A percentile compares a stretch with the other conserved stretches of the same genome.
phyloP scores from a whole-genome alignment of 2,888 invertebrate genomes.

The Polymixis flavicincta region DNA sequence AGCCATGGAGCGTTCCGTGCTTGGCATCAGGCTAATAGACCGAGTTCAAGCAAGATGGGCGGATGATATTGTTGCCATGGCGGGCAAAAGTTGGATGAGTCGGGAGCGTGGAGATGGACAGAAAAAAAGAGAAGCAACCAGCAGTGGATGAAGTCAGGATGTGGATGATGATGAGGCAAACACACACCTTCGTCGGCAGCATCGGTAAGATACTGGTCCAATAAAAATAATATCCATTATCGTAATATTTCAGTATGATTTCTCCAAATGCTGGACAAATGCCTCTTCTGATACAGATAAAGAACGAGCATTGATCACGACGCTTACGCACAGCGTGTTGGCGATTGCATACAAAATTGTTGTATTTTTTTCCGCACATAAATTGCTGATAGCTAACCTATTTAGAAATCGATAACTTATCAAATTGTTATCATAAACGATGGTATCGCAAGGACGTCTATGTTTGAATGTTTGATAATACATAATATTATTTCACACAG shows the following conservation, averaged over 20 bases:
- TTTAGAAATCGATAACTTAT: constrained; percentile 52
- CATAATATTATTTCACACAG: constrained; percentile 9
- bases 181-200: too few relatives aligned
- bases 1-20: too few relatives aligned
- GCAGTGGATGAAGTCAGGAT: too few relatives aligned
- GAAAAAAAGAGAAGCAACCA: too few relatives aligned
- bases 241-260: not conserved
- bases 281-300: too few relatives aligned
- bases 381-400: constrained; percentile 28
- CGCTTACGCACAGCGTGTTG: not conserved
- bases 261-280: not conserved
- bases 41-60: too few relatives aligned
- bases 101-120: too few relatives aligned
- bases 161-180: too few relatives aligned
- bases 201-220: not conserved
- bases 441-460: constrained; percentile 52
- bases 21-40: too few relatives aligned
- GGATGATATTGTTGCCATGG: too few relatives aligned
- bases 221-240: not conserved
- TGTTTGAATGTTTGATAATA: constrained; percentile 32
- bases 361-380: constrained; percentile 5
- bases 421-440: constrained; percentile 37
- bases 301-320: too few relatives aligned
- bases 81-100: too few relatives aligned
- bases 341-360: not conserved